A percentile compares a stretch with the other conserved stretches of the same genome.
These are phyloP conservation scores for Etheostoma spectabile DNA, from an alignment of 2,113 vertebrate genomes.

Conservation along the genomic window DNA sequence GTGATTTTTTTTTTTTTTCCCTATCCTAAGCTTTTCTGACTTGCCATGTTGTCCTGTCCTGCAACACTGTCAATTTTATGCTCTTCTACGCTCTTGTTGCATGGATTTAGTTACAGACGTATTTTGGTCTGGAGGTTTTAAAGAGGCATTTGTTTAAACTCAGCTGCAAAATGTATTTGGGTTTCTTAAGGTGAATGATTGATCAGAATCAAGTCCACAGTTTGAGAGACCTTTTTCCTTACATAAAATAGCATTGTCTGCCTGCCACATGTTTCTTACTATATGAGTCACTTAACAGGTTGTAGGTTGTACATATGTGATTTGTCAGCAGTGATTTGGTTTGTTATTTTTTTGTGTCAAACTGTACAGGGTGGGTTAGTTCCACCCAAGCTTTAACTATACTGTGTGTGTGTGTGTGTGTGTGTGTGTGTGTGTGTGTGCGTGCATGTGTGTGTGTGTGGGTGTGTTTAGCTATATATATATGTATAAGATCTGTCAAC, in stretches of 20 bases:
- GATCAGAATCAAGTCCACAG: neutral
- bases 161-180: neutral
- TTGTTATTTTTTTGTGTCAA: conserved; percentile 45
- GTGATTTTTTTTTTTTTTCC: conserved; percentile 53
- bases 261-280: conserved; percentile 34
- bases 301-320: conserved; percentile 46
- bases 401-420: conserved; percentile 11
- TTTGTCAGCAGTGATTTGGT: conserved; percentile 48
- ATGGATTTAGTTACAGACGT: neutral
- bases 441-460: too few species aligned
- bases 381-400: conserved; percentile 58
- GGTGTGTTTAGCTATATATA: too few species aligned
- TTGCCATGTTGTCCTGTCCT: neutral
- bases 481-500: neutral
- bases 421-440: too few species aligned
- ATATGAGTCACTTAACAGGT: conserved; percentile 33
- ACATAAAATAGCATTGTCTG: neutral
- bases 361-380: conserved; percentile 20
- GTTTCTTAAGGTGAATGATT: neutral
- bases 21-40: conserved; percentile 11
- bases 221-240: neutral
- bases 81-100: neutral
- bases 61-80: neutral
- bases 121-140: neutral
- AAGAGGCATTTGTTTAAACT: too few species aligned